Percentiles rank a stretch among this genome's conserved stretches.
Conservation (phyloP, 1,140 invertebrate species). For the Drosophila orosa region DNA sequence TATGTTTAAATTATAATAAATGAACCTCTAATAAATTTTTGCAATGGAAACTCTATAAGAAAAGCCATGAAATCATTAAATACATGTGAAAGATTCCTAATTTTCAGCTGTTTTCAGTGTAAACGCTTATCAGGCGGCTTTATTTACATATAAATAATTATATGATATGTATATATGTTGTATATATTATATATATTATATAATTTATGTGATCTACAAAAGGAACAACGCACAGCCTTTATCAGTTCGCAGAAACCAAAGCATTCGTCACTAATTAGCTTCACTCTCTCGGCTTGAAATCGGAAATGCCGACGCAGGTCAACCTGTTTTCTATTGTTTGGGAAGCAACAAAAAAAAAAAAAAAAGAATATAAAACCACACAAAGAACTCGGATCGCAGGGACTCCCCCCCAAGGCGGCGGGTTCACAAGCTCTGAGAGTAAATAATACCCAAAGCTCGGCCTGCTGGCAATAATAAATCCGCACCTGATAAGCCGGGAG, state of each 20-base stretch:
- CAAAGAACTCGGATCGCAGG: constrained; percentile 7
- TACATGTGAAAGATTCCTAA: background rate
- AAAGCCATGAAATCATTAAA: background rate
- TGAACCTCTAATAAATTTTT: background rate
- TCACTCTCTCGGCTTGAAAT: background rate
- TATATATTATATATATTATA: background rate
- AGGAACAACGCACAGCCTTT: background rate
- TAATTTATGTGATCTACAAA: background rate
- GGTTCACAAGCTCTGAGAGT: constrained; percentile 11
- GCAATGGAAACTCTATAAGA: background rate
- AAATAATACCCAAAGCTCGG: constrained; percentile 17
- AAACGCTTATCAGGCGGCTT: background rate
- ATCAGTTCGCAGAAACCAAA: background rate
- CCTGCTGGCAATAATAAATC: constrained; percentile 20
- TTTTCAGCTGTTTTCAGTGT: background rate
- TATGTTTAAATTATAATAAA: too few species aligned
- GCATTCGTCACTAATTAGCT: constrained; percentile 17
- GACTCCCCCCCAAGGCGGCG: constrained; percentile 1
- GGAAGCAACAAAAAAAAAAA: background rate
- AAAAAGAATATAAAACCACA: constrained; percentile 25
- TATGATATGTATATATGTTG: background rate
- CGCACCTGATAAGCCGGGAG: constrained; percentile 9
- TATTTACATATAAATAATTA: background rate
- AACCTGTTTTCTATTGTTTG: constrained; percentile 28
- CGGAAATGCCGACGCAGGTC: constrained; percentile 14